Evolutionary conservation across 2,113 vertebrate genomes (phyloP).

Genomic region (Passerina amoena): DNA sequence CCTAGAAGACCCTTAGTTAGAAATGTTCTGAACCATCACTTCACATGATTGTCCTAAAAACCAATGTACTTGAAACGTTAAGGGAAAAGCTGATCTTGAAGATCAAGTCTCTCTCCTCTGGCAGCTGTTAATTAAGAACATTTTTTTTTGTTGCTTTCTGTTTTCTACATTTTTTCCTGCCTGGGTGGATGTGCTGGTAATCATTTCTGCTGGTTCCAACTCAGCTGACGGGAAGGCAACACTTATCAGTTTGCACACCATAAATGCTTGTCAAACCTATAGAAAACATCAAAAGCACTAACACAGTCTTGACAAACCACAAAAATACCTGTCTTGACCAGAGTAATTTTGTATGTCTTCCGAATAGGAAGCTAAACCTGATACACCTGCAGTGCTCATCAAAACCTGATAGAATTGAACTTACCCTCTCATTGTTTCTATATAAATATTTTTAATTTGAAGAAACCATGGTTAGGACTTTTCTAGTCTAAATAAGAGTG

Average conservation of each 20-base stretch:
- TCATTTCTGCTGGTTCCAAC: not conserved
- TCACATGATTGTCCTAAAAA: not conserved
- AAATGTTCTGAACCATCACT: not conserved
- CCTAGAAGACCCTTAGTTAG: not conserved
- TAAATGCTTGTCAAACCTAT: not conserved
- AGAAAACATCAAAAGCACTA: not conserved
- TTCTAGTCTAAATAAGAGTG: not conserved
- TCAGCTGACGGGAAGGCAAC: not conserved
- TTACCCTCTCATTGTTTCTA: not conserved
- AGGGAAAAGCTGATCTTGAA: not conserved
- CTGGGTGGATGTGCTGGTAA: not conserved
- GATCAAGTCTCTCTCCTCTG: not conserved
- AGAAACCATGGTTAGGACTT: not conserved
- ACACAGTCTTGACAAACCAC: not conserved
- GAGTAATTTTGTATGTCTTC: not conserved
- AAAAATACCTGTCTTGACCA: not conserved
- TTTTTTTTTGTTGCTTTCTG: not conserved
- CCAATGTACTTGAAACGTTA: fast-evolving
- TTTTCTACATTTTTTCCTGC: not conserved
- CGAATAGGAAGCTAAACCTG: not conserved
- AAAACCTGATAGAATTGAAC: not conserved
- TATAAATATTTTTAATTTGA: not conserved
- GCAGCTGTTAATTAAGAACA: not conserved
- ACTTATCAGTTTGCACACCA: not conserved
- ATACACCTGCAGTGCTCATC: not conserved